Base-by-base conservation (phyloP, 2,888 invertebrate genomes). In the Gandaritis pyraliata region DNA sequence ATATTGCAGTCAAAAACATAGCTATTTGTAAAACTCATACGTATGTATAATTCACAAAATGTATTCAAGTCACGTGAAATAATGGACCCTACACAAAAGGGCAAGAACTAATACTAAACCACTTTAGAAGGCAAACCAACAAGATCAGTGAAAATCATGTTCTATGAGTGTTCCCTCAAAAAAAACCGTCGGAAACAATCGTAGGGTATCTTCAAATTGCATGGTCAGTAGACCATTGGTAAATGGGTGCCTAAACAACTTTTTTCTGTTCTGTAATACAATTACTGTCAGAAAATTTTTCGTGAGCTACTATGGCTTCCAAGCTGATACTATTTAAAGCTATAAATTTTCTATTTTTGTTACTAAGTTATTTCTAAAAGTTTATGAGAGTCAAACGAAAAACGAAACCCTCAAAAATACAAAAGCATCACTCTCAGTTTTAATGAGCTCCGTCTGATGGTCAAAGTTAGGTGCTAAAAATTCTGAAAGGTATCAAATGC, bases 1-100 rank as follows among this genome's bases (percentile, higher is more conserved):
- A 73, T 78, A 76, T 76, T 81, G 74, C 76, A 81, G 71, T 68
- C 61, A 60, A 70, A 66, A 64, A 72, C 73, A 29, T 33, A 59
- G 68, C 74, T 74, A 76, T 67, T 80, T 66, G 56, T 77, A 66
- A 71, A 72, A 70, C 68, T 73, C 75, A 80, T 85, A 67, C 74
- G 18, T 88, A 87, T 82, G 83, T 87, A 87, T 84, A 85, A 75
- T 75, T 75, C 73, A 66, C 68, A 58, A 73, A 16, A 82, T 75
- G 72, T 77, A 66, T 73, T 16, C 60, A 15, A 77, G 83, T 85
- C 88, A 88, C 87, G 88, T 65, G 61, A 84, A 57, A 38, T 84
- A 72, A 85, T 70, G 81, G 60, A 68, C 72, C 73, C 36, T 73
- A 46, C 64, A 74, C 64, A 75, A 55, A 46, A 15, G 51, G 39